Percentiles rank a stretch among this genome's conserved stretches.
These are phyloP conservation scores for Apantesis nais DNA, from an alignment of 2,888 invertebrate species.

Conservation along the genomic window DNA sequence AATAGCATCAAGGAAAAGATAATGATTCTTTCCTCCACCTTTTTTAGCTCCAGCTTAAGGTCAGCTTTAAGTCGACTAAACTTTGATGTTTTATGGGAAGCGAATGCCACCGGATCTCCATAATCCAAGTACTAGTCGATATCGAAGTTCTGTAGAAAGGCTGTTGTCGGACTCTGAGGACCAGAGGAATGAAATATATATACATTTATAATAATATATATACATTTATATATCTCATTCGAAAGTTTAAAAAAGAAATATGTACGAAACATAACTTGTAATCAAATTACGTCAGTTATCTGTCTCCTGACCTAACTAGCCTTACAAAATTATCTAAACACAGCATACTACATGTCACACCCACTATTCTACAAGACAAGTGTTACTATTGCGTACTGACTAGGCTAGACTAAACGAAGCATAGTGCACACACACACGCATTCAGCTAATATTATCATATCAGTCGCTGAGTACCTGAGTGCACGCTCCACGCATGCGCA, in stretches of 20 bases:
- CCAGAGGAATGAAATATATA: too few relatives aligned
- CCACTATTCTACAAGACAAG: constrained; percentile 8
- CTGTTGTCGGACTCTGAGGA: too few relatives aligned
- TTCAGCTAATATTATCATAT: constrained; percentile 72
- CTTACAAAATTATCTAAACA: constrained; percentile 14
- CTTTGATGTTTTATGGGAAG: too few relatives aligned
- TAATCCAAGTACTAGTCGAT: too few relatives aligned
- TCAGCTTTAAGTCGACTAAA: too few relatives aligned
- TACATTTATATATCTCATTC: too few relatives aligned
- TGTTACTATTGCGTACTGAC: constrained; percentile 3
- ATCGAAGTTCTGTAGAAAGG: too few relatives aligned
- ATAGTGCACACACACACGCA: constrained; percentile 39
- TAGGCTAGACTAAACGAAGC: constrained; percentile 21
- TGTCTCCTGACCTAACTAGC: constrained; percentile 4
- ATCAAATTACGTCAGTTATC: background rate
- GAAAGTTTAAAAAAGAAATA: background rate
- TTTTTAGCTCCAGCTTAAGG: too few relatives aligned
- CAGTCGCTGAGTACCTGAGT: constrained; percentile 66
- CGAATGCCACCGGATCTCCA: too few relatives aligned
- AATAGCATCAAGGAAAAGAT: too few relatives aligned
- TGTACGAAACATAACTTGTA: background rate
- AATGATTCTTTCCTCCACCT: too few relatives aligned
- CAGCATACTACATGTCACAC: constrained; percentile 12
- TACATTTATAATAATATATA: too few relatives aligned
- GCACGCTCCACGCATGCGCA: constrained; percentile 76